Evolutionary conservation across 2,797 vertebrate species (phyloP).

Genomic region (Harpagifer antarcticus): DNA sequence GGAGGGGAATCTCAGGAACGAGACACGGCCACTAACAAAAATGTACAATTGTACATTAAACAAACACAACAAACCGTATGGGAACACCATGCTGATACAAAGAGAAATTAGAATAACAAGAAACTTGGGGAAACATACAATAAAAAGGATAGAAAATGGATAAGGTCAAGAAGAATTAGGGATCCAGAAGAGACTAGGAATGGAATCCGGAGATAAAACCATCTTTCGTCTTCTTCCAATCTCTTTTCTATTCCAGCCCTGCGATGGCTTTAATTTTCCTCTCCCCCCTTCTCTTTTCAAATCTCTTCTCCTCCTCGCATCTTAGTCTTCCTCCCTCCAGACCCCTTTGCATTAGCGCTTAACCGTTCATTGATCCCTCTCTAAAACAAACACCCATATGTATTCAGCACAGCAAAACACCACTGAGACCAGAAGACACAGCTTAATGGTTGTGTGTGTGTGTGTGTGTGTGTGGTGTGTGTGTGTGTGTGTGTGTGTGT

Average conservation of each 20-base stretch:
- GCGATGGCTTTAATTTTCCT: conserved; percentile 28
- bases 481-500: too few relatives aligned
- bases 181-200: neutral
- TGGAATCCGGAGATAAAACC: neutral
- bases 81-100: conserved; percentile 12
- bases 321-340: conserved; percentile 46
- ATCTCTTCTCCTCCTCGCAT: conserved; percentile 38
- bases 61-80: conserved; percentile 13
- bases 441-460: conserved; percentile 57
- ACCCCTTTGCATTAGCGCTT: conserved; percentile 57
- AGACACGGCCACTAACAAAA: too few relatives aligned
- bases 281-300: conserved; percentile 37
- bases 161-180: conserved; percentile 19
- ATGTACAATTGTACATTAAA: conserved; percentile 1
- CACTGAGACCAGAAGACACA: conserved; percentile 47
- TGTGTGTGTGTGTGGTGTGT: too few relatives aligned
- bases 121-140: neutral
- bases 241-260: neutral
- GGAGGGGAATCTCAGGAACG: too few relatives aligned
- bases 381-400: conserved; percentile 74
- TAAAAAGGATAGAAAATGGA: neutral
- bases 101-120: neutral
- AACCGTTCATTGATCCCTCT: conserved; percentile 65
- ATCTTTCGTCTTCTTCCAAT: neutral
- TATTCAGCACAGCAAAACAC: conserved; percentile 66